Evolutionary conservation across 1,140 invertebrate genomes (phyloP), one percentile per base, ranked within the genome.

Genomic region (Neotoxoptera formosana): DNA sequence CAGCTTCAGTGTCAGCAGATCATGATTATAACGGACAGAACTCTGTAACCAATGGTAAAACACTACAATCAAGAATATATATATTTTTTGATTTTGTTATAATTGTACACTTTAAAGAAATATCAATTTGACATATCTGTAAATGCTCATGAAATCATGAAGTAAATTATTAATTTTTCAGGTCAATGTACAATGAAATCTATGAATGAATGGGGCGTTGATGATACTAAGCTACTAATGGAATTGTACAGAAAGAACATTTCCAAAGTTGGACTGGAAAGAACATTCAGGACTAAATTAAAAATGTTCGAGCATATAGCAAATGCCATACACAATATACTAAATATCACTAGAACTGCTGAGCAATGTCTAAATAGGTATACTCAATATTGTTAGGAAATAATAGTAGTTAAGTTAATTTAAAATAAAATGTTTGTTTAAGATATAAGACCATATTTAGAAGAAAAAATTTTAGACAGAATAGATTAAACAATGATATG

Each of bases 251-350:
- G 6, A 93, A 93, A 93, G 9, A 93, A 93, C 11, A 93, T 93
- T 84, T 56, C 91, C 9, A 93, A 93, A 93, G 91, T 93, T 56
- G 91, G 91, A 45, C 25, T 93, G 7, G 67, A 93, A 21, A 93
- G 91, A 84, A 86, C 91, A 53, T 93, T 93, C n/a, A 83, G 91
- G 9, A 93, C 91, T 36, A 93, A 93, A 93, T 53, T 93, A 53
- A 93, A 93, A 93, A 93, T 93, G 91, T 93, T 93, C 60, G 91
- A 93, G 45, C 25, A 84, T 45, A 93, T 93, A 45, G 76, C 91
- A 41, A 86, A 41, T 36, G 2, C n/a, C 8, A 36, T 93, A 21
- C 86, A 51, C n/a, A 36, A 86, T 45, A 86, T 41, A 21, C 91
- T 93, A 25, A 81, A 86, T 45, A 93, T 93, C 23, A 93, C 45